Conservation (phyloP, 2,113 vertebrate genomes). For the Megalops atlanticus region DNA sequence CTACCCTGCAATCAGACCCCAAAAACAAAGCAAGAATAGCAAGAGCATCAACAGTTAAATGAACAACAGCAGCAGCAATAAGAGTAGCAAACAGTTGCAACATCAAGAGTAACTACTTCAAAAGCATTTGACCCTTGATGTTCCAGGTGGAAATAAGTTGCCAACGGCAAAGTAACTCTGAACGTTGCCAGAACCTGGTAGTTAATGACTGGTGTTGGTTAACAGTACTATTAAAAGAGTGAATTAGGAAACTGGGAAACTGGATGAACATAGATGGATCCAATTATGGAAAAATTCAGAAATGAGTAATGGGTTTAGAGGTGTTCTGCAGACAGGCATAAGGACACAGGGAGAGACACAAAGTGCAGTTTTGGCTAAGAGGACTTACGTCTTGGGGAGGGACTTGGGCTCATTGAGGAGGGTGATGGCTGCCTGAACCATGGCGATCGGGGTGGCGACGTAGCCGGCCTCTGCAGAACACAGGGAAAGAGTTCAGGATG, state of each 20-base stretch:
- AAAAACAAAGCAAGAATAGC: not conserved
- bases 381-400: slow-evolving; percentile 84
- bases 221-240: too few relatives aligned
- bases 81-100: too few relatives aligned
- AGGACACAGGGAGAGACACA: not conserved
- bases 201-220: too few relatives aligned
- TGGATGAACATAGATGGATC: not conserved
- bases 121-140: too few relatives aligned
- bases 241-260: too few relatives aligned
- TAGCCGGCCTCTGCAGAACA: slow-evolving; percentile 80
- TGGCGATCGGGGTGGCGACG: slow-evolving; percentile 84
- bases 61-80: too few relatives aligned
- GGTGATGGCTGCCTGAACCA: slow-evolving; percentile 90
- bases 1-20: too few relatives aligned
- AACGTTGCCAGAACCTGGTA: too few relatives aligned
- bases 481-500: slow-evolving; percentile 15
- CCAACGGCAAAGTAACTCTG: too few relatives aligned
- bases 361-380: not conserved
- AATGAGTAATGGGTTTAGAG: not conserved
- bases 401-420: slow-evolving; percentile 81
- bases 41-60: not conserved
- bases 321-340: not conserved
- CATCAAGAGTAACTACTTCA: too few relatives aligned
- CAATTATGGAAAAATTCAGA: too few relatives aligned
- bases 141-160: too few relatives aligned